These are phyloP conservation scores for Megalops atlanticus DNA, from an alignment of 2,113 vertebrate genomes.

Conservation along the genomic window DNA sequence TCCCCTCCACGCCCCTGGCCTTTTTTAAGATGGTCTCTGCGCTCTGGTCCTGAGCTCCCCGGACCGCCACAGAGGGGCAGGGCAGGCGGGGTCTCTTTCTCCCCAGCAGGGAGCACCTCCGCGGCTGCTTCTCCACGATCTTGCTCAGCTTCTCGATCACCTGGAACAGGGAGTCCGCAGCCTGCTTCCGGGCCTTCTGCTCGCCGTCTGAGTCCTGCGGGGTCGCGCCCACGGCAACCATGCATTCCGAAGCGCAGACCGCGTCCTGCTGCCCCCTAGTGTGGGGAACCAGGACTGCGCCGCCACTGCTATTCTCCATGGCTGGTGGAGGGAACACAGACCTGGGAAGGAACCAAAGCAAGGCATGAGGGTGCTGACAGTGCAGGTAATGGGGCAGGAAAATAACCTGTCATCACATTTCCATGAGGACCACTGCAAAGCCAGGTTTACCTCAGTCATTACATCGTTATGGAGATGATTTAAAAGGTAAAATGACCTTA, in stretches of 20 bases:
- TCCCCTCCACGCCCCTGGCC: conserved; percentile 57
- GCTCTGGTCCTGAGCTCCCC: conserved; percentile 44
- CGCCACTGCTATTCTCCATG: conserved; percentile 86
- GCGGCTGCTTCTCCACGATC: conserved; percentile 88
- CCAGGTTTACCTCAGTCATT: no score
- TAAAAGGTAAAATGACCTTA: no score
- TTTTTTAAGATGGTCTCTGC: conserved; percentile 67
- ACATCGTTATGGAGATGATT: no score
- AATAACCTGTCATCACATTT: no score
- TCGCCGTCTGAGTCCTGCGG: conserved; percentile 55
- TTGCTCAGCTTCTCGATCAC: conserved; percentile 96
- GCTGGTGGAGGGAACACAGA: conserved; percentile 58
- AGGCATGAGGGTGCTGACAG: background rate
- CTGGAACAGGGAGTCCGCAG: conserved; percentile 86
- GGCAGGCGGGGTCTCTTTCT: conserved; percentile 77
- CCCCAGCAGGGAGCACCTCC: conserved; percentile 76
- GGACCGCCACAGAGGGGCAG: conserved; percentile 37
- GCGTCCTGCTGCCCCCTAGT: conserved; percentile 72
- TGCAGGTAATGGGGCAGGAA: background rate
- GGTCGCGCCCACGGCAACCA: conserved; percentile 41
- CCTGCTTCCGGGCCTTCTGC: conserved; percentile 66
- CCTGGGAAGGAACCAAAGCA: background rate
- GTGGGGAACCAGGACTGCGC: conserved; percentile 76
- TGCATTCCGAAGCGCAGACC: conserved; percentile 68
- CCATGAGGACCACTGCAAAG: no score